Conservation (phyloP, 2,113 vertebrate species). For the Rattus norvegicus region DNA sequence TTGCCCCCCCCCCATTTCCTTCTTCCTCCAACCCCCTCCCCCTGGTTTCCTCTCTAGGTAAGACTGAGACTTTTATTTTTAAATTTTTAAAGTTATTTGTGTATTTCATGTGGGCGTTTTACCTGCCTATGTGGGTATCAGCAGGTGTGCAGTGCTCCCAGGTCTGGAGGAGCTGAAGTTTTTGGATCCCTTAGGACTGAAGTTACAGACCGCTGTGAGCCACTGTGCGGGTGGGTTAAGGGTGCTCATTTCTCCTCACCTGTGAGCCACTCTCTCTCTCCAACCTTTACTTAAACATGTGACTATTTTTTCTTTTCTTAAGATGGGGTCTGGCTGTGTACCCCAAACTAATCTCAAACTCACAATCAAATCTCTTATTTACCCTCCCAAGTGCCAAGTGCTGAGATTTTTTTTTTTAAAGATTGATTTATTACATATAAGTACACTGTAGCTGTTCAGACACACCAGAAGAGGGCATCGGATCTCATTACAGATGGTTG, state of each 20-base stretch:
- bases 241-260: not conserved
- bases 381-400: no score
- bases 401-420: not conserved
- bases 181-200: not conserved
- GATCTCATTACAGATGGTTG: no score
- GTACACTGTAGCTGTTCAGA: no score
- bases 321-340: not conserved
- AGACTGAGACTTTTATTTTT: not conserved
- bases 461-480: no score
- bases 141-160: not conserved
- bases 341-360: not conserved
- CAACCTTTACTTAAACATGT: not conserved
- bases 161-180: no score
- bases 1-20: no score
- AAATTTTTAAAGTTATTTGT: not conserved
- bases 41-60: not conserved
- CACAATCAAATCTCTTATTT: not conserved
- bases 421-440: no score
- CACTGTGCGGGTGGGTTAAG: not conserved
- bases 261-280: not conserved
- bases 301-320: not conserved
- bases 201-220: not conserved
- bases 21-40: not conserved
- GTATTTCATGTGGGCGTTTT: not conserved
- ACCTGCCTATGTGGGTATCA: not conserved